Evolutionary conservation across 2,113 vertebrate species (phyloP).

Genomic region (Pycnonotus jocosus): DNA sequence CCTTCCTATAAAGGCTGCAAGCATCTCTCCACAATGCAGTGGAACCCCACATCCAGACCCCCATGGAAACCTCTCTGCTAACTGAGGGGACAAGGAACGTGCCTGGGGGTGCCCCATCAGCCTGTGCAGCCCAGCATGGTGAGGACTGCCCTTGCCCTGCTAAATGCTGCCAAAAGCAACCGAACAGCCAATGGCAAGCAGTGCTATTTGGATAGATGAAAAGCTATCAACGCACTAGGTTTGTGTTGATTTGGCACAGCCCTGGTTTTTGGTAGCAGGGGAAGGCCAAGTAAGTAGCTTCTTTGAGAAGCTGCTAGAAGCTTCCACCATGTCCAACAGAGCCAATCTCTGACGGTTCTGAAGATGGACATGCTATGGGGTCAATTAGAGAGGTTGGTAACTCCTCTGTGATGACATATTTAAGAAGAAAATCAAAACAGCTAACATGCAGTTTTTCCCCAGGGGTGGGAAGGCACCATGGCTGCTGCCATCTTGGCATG

Average conservation of each 20-base stretch:
- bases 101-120: background rate
- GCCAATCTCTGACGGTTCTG: background rate
- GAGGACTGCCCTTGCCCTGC: background rate
- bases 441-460: rapidly evolving
- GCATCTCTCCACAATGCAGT: background rate
- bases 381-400: background rate
- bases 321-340: background rate
- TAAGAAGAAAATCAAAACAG: background rate
- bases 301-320: background rate
- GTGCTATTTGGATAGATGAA: background rate
- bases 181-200: background rate
- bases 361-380: background rate
- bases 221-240: background rate
- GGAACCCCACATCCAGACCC: background rate
- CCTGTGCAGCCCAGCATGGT: background rate
- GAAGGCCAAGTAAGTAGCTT: background rate
- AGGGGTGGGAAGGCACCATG: background rate
- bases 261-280: background rate
- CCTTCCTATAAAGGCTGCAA: background rate
- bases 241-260: background rate
- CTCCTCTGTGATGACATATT: background rate
- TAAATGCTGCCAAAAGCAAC: background rate
- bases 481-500: background rate
- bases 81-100: background rate
- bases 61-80: background rate